Evolutionary conservation across 92 coral and sea anemone species (phyloP), one percentile per base, ranked within the genome.

Genomic region (Siderastrea siderea): DNA sequence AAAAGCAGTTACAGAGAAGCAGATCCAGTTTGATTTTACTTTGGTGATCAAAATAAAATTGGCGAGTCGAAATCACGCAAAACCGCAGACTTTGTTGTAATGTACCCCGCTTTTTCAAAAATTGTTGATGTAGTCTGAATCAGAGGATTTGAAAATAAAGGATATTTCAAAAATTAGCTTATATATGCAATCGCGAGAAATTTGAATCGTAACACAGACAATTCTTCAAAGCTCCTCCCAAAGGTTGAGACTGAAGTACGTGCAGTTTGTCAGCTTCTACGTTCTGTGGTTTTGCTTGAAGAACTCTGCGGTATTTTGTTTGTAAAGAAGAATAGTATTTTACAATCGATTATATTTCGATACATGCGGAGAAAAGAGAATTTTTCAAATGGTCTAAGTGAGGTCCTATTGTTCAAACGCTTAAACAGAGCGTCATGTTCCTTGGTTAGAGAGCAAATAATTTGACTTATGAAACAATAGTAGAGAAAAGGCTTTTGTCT

Each of bases 401-500:
- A 12, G 19, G 2, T 53, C 1, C 44, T 45, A 68, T 81, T 53
- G 55, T 68, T 47, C 7, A 68, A 47, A 47, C 65, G 67, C 45
- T 65, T 52, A 60, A 81, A 68, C 67, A 60, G 12, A 54, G 26
- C n/a, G 26, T 55, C 85, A 1, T 45, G 10, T 60, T 7, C 68
- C 38, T 9, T 14, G 4, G 43, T 15, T 5, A 46, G 38, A 81
- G 55, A 15, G 15, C 76, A 81, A 81, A 67, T 11, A 26, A 65
- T 4, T 63, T 65, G 74, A 65, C 65, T 15, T 52, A 7, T 14
- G 45, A 38, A 53, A 81, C 47, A 68, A 68, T n/a, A 4, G 62
- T 1, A 12, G 10, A 13, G 77, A 81, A 54, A 43, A 81, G 15
- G 64, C 76, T 52, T 67, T 68, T 66, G 84, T 64, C 13, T 13